Evolutionary conservation across 2,113 vertebrate genomes (phyloP).

Genomic region (Xenopus tropicalis): UCB_Xtro_10.0 CM004446.2:79461501-79462000

Average conservation of each 20-base stretch:
- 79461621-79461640: slow-evolving; percentile 5
- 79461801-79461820: slow-evolving; percentile 24
- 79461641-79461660: slow-evolving; percentile 48
- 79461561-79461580: slow-evolving; percentile 39
- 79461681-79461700: slow-evolving; percentile 59
- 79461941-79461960: too few species aligned
- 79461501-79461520: too few species aligned
- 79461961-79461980: too few species aligned
- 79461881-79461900: too few species aligned
- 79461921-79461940: too few species aligned
- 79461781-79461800: slow-evolving; percentile 52
- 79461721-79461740: slow-evolving; percentile 66
- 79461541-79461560: slow-evolving; percentile 27
- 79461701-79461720: slow-evolving; percentile 59
- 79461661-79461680: slow-evolving; percentile 58
- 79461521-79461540: slow-evolving; percentile 25
- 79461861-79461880: too few species aligned
- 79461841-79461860: background rate
- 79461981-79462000: too few species aligned
- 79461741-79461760: slow-evolving; percentile 61
- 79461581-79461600: slow-evolving; percentile 34
- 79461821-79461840: slow-evolving; percentile 23
- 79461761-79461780: slow-evolving; percentile 55
- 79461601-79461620: slow-evolving; percentile 59
- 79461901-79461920: too few species aligned